phyloP scores from a whole-genome alignment of 2,113 vertebrate species.

The Theristicus caerulescens region DNA sequence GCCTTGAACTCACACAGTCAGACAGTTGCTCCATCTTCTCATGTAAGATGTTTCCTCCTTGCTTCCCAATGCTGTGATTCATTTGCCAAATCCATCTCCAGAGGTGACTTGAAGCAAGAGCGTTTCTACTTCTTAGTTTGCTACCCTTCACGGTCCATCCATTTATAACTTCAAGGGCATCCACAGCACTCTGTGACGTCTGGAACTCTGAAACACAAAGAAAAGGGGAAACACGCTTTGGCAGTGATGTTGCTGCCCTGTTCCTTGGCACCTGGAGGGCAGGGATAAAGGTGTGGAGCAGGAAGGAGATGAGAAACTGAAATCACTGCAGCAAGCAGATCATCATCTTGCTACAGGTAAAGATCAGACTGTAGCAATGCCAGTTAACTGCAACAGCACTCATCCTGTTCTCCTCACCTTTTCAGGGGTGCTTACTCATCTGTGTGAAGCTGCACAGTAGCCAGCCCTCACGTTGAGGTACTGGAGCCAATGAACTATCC shows the following conservation, averaged over 20 bases:
- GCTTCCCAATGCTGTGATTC: not conserved
- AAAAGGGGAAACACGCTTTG: not conserved
- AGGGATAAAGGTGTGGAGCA: not conserved
- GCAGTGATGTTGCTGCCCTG: not conserved
- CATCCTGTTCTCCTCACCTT: not conserved
- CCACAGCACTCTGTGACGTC: conserved; percentile 46
- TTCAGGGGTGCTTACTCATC: not conserved
- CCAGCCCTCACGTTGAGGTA: not conserved
- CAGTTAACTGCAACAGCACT: not conserved
- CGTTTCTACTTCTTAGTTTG: conserved; percentile 63
- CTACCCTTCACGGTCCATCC: conserved; percentile 4
- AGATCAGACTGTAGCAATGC: not conserved
- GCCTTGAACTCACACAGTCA: conserved; percentile 4
- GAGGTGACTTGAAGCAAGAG: conserved; percentile 83
- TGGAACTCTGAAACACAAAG: conserved; percentile 78
- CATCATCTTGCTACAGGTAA: not conserved
- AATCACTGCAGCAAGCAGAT: not conserved
- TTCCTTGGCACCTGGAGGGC: not conserved
- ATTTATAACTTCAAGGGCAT: conserved; percentile 67
- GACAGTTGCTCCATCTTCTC: not conserved
- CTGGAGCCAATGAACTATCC: not conserved
- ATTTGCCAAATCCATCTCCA: conserved; percentile 72
- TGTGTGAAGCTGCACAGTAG: not conserved
- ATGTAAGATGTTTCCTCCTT: not conserved
- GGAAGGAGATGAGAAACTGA: not conserved